Evolutionary conservation across 2,797 vertebrate genomes (phyloP), one percentile per base, ranked within the genome.

Genomic region (Pantherophis alleghaniensis): DNA sequence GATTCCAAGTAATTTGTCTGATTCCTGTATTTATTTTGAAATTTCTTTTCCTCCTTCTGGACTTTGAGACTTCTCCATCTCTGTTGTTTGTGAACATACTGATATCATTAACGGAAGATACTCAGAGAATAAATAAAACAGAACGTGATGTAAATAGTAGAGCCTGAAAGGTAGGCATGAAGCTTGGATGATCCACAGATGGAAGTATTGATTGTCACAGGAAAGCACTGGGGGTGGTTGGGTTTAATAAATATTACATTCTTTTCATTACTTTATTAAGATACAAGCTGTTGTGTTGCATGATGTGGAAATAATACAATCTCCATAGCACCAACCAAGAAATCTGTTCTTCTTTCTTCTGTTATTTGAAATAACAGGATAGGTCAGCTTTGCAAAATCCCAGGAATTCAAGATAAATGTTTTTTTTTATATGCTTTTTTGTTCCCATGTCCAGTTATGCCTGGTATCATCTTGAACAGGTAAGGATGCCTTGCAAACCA

Each of bases 201-300:
- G 89, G 94, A 88, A 92, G 69, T 56, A 91, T 91, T 61, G 61
- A 37, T 28, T 86, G 79, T 51, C n/a, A 16, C 87, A 32, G 59
- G 94, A 95, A 94, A 94, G 93, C 95, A 95, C 22, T 12, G 92
- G 94, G 93, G 91, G 61, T 94, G 95, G 94, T 95, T 96, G 95
- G 93, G 24, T 95, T 95, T 88, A 96, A 96, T 96, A 96, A 93
- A 87, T 51, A 93, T 90, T 93, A 96, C 94, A 59, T 95, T 95
- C 55, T 53, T 95, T 92, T 88, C 0, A 0, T 87, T 91, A 94
- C 87, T 86, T 11, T 47, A 61, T 79, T 94, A 93, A 93, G 0
- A 91, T 93, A 1, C 92, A 88, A 95, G 93, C 90, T 95, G 95
- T 91, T 22, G 2, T 55, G 0, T 92, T 93, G 94, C 93, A 91